Percentiles rank a stretch among this genome's conserved stretches.
Evolutionary conservation across 2,797 vertebrate species (phyloP).

Genomic region (Diceros bicornis): DNA sequence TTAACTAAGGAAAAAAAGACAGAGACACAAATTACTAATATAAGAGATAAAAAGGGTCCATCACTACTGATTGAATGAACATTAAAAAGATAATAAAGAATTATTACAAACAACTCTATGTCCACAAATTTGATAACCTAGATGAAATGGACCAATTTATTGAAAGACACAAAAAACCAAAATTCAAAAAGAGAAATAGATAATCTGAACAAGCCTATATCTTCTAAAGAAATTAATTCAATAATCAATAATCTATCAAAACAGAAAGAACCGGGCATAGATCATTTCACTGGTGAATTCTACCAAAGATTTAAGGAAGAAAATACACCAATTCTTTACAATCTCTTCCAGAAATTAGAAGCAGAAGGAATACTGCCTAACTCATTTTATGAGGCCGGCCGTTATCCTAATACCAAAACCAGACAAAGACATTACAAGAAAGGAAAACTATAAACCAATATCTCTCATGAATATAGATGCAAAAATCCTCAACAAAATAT

Average conservation of each 20-base stretch:
- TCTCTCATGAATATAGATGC: neutral
- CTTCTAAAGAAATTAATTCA: neutral
- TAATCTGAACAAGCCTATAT: neutral
- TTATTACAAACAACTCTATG: neutral
- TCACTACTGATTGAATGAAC: neutral
- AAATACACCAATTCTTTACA: neutral
- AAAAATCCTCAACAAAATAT: neutral
- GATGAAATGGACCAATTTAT: neutral
- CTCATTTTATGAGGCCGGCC: neutral
- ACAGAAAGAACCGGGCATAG: neutral
- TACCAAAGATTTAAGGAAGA: neutral
- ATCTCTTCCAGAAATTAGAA: neutral
- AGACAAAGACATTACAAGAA: neutral
- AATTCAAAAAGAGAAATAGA: neutral
- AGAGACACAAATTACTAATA: neutral
- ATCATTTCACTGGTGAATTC: neutral
- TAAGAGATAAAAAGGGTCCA: neutral
- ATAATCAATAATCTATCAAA: neutral
- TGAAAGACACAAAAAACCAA: neutral
- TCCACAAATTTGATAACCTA: neutral
- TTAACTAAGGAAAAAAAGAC: neutral
- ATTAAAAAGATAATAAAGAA: neutral
- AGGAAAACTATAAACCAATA: neutral
- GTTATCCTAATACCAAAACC: neutral
- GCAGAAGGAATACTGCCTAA: neutral